Conservation (phyloP, 2,113 vertebrate species). For the Chlamydotis undulata region DNA sequence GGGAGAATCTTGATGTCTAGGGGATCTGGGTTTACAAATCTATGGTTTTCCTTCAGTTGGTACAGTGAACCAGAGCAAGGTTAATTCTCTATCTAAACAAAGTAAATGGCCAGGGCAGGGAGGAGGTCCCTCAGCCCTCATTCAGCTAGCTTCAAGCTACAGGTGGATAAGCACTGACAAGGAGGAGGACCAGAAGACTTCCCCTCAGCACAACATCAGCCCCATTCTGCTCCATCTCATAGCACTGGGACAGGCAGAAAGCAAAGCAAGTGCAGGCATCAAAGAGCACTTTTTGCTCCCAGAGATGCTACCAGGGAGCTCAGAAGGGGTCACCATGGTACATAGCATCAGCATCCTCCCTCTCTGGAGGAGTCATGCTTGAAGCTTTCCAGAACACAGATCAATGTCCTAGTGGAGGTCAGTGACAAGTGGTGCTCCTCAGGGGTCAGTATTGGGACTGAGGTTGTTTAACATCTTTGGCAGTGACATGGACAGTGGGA, state of each 20-base stretch:
- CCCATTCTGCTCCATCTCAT: neutral
- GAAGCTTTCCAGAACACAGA: neutral
- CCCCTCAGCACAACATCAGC: neutral
- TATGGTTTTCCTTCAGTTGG: neutral
- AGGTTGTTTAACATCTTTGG: no score
- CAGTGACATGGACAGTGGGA: no score
- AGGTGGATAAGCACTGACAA: neutral
- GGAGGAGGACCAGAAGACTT: neutral
- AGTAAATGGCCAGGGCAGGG: neutral
- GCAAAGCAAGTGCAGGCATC: neutral
- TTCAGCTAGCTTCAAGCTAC: neutral
- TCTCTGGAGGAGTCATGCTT: fast-evolving
- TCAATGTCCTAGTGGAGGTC: no score
- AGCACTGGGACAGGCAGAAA: neutral
- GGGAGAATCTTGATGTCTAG: neutral
- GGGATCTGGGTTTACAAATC: neutral
- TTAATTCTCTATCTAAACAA: neutral
- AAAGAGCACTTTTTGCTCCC: neutral
- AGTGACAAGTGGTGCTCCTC: no score
- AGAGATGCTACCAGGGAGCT: neutral
- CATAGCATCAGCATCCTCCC: neutral
- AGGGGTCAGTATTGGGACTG: no score
- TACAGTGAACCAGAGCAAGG: neutral
- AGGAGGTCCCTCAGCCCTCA: neutral
- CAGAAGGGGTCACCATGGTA: neutral